Base-by-base conservation (phyloP, 2,113 vertebrate genomes). In the Xenopus laevis region DNA sequence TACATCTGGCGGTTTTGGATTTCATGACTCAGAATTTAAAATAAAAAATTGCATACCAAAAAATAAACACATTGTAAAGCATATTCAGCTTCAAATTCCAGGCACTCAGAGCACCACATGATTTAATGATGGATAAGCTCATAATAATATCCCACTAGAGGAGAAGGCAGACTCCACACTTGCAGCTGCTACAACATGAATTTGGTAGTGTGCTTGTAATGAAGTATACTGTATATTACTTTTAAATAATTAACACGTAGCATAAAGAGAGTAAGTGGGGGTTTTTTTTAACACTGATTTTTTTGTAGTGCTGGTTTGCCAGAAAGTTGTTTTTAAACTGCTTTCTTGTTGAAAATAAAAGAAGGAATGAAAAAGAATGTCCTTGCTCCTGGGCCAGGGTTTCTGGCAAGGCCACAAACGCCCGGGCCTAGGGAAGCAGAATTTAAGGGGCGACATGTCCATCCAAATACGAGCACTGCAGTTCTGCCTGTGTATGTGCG, bases 41-140 rank as follows among this genome's bases (percentile, higher is more conserved):
- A 84, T 83, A 61, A 88, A 89, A 89, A 87, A 89, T 87, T 81
- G 80, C 83, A 85, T 86, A 87, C 82, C 85, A 85, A 89, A 92
- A 90, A 85, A 88, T 91, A 91, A 92, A 91, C 88, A 91, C 86
- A 0, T 86, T 89, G 86, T 91, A 90, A 92, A 91, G 81, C 82
- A 81, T 83, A 83, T 86, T 87, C 87, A 80, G 82, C 82, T 83
- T 79, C 85, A 82, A 82, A 89, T 88, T 88, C 85, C 83, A 86
- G 89, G 79, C 78, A 80, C 86, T 84, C 81, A 80, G 71, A 88
- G 80, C 84, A 80, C 83, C 73, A 71, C 66, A 68, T 86, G 85
- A 87, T 84, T 91, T 88, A 87, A 87, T 84, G 83, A 80, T 65
- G 78, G 81, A 85, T 83, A 84, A 86, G 85, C 82, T 86, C 85